Percentiles rank a stretch among this genome's conserved stretches.
Conservation (phyloP, 2,888 invertebrate species). For the Drosophila barbarae region DNA sequence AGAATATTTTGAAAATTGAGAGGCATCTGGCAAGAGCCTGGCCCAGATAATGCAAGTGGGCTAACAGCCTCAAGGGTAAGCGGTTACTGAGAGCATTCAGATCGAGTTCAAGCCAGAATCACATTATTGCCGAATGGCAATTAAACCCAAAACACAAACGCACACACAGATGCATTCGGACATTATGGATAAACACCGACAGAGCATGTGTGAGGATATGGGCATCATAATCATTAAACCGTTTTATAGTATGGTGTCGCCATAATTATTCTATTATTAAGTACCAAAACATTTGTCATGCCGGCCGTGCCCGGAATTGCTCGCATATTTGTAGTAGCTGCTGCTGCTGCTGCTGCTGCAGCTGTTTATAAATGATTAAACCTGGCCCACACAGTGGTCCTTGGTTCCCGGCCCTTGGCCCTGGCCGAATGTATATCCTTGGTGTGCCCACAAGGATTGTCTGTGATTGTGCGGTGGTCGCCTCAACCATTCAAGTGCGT, state of each 20-base stretch:
- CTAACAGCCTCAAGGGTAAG: slow-evolving; percentile 18
- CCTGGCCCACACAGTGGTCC: slow-evolving; percentile 49
- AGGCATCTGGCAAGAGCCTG: slow-evolving; percentile 19
- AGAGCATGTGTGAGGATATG: slow-evolving; percentile 25
- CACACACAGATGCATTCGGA: not conserved
- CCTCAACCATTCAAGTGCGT: slow-evolving; percentile 53
- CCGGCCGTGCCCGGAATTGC: slow-evolving; percentile 50
- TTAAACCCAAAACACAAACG: slow-evolving; percentile 27
- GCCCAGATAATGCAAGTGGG: slow-evolving; percentile 21
- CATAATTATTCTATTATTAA: slow-evolving; percentile 74
- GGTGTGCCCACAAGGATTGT: slow-evolving; percentile 21
- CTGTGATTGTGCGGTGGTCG: slow-evolving; percentile 52
- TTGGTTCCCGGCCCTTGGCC: slow-evolving; percentile 7
- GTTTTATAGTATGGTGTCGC: slow-evolving; percentile 70
- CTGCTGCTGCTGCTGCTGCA: slow-evolving; percentile 32
- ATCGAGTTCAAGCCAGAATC: not conserved
- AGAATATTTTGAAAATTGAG: slow-evolving; percentile 34
- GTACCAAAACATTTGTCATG: slow-evolving; percentile 71
- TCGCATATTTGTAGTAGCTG: slow-evolving; percentile 26
- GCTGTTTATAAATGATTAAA: slow-evolving; percentile 72
- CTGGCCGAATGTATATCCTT: slow-evolving; percentile 31
- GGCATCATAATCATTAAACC: slow-evolving; percentile 66
- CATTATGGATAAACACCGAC: slow-evolving; percentile 11
- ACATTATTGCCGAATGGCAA: slow-evolving; percentile 33
- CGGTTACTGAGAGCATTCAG: not conserved